Conservation (phyloP, 2,888 invertebrate genomes). For the Linnaemya vulpina region DNA sequence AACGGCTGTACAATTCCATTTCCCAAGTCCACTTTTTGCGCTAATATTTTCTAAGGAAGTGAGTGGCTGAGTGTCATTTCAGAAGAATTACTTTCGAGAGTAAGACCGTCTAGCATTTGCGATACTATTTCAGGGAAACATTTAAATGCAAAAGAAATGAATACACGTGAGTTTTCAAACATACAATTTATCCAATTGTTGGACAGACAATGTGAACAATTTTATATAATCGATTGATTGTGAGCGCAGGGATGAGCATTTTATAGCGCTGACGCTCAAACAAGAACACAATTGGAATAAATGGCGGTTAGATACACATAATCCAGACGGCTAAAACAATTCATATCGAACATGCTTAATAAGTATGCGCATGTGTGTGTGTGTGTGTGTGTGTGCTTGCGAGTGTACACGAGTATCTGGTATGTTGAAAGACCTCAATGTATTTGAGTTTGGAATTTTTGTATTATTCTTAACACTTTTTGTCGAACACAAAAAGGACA, state of each 20-base stretch:
- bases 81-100: background rate
- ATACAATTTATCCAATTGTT: slow-evolving; percentile 4
- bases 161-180: too few relatives aligned
- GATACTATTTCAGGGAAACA: background rate
- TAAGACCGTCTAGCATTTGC: too few relatives aligned
- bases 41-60: too few relatives aligned
- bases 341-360: slow-evolving; percentile 34
- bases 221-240: slow-evolving; percentile 35
- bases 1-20: too few relatives aligned
- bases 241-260: slow-evolving; percentile 38
- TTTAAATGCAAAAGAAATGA: background rate
- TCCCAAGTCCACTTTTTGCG: too few relatives aligned
- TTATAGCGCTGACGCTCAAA: slow-evolving; percentile 46
- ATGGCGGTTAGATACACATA: slow-evolving; percentile 61
- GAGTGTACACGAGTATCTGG: too few relatives aligned
- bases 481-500: slow-evolving; percentile 49
- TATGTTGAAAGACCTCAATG: too few relatives aligned
- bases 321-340: slow-evolving; percentile 53
- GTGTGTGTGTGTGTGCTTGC: background rate
- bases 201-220: slow-evolving; percentile 11
- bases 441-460: background rate
- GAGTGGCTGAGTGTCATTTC: too few relatives aligned
- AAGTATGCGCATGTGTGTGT: background rate
- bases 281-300: slow-evolving; percentile 53
- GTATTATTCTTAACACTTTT: background rate